Percentiles rank a stretch among this genome's conserved stretches.
These are phyloP conservation scores for Colletes gigas DNA, from an alignment of 1,140 invertebrate species.

Conservation along the genomic window DNA sequence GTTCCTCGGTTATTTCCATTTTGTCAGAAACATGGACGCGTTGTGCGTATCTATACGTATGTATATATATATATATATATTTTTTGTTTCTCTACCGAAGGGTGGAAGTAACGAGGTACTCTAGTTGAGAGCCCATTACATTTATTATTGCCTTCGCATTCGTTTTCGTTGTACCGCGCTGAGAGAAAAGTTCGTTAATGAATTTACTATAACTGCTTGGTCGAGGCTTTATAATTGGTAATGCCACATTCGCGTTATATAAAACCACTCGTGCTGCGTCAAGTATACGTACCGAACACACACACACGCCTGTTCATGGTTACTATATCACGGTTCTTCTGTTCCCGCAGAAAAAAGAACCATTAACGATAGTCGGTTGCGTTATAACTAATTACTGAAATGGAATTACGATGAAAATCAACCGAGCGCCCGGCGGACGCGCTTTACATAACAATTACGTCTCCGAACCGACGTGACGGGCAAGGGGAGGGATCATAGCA, in stretches of 20 bases:
- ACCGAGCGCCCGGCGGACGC: not conserved
- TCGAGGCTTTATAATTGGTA: slow-evolving; percentile 43
- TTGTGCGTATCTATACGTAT: no score
- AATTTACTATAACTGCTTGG: slow-evolving; percentile 49
- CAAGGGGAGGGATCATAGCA: not conserved
- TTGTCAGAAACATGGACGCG: not conserved
- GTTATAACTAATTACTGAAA: slow-evolving; percentile 37
- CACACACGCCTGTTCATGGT: not conserved
- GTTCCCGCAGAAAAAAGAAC: not conserved
- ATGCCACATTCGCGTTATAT: slow-evolving; percentile 46
- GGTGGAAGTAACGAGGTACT: slow-evolving; percentile 38
- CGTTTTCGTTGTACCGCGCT: slow-evolving; percentile 33
- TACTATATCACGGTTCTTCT: not conserved
- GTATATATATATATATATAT: not conserved
- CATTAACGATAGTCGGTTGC: slow-evolving; percentile 22
- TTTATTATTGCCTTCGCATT: slow-evolving; percentile 45
- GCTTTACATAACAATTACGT: slow-evolving; percentile 18
- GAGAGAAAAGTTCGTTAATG: slow-evolving; percentile 49
- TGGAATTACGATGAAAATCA: slow-evolving; percentile 24
- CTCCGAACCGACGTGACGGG: no score
- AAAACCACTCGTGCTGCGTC: slow-evolving; percentile 13
- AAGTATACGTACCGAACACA: not conserved
- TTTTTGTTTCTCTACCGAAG: slow-evolving; percentile 9
- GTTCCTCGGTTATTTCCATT: slow-evolving; percentile 14
- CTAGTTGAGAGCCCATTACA: slow-evolving; percentile 44